phyloP scores from a whole-genome alignment of 37 sponge, comb jelly and placozoan species.

The Beroe ovata region DNA sequence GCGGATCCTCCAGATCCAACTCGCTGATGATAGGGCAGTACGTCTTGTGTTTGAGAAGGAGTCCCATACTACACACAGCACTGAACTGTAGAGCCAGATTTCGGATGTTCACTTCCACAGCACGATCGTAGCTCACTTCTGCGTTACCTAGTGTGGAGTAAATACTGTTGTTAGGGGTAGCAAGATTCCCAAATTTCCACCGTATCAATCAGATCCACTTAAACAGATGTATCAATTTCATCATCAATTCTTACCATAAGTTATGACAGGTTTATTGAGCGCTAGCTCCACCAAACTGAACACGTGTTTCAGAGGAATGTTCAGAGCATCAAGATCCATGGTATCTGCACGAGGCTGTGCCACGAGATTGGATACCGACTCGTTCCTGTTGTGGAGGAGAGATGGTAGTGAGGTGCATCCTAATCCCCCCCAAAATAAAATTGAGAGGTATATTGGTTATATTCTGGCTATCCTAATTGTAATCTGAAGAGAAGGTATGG shows the following conservation, averaged over 20 bases:
- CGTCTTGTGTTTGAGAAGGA: constrained; percentile 42
- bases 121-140: constrained; percentile 30
- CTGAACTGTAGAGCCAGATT: constrained; percentile 31
- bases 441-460: no score
- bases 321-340: constrained; percentile 24
- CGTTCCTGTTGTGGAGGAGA: background rate
- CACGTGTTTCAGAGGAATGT: constrained; percentile 58
- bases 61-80: constrained; percentile 28
- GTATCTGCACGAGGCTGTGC: background rate
- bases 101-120: constrained; percentile 50
- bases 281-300: constrained; percentile 24
- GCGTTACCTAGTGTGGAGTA: no score
- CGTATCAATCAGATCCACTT: no score
- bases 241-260: background rate
- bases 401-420: no score
- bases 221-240: no score
- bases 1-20: constrained; percentile 40
- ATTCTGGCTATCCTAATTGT: no score
- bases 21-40: constrained; percentile 37
- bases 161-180: no score
- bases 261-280: constrained; percentile 32
- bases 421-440: no score
- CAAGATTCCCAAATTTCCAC: no score
- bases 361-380: background rate
- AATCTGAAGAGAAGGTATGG: no score